phyloP scores from a whole-genome alignment of 2,888 invertebrate species.

The Melieria crassipennis region DNA sequence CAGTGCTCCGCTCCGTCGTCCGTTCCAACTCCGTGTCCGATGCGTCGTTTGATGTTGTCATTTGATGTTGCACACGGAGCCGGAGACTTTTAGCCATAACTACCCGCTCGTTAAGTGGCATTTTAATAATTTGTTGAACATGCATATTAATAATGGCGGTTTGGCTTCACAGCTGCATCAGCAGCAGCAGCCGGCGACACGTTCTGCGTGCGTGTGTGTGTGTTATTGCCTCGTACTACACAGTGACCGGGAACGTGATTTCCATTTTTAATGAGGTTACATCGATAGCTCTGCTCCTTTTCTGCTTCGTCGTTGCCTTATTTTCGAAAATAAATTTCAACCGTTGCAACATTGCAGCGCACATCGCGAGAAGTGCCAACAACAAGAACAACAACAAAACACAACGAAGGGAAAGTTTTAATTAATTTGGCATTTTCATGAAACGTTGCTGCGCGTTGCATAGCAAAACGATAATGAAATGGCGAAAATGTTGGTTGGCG shows the following conservation, averaged over 20 bases:
- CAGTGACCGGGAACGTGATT: slow-evolving; percentile 40
- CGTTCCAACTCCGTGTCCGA: too few species aligned
- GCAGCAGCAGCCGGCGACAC: slow-evolving; percentile 2
- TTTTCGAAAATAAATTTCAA: too few species aligned
- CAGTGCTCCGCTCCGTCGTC: neutral
- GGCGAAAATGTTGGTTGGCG: too few species aligned
- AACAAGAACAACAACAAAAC: too few species aligned
- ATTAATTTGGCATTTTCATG: slow-evolving; percentile 24
- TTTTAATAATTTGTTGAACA: slow-evolving; percentile 48
- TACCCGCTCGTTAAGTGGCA: slow-evolving; percentile 26
- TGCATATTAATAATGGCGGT: slow-evolving; percentile 43
- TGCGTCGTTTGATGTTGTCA: too few species aligned
- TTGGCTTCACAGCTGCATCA: slow-evolving; percentile 29
- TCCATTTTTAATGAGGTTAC: slow-evolving; percentile 42
- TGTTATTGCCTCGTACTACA: slow-evolving; percentile 10
- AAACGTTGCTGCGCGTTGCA: neutral
- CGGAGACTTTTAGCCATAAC: too few species aligned
- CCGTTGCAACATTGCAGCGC: too few species aligned
- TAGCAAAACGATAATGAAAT: too few species aligned
- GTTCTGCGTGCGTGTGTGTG: neutral
- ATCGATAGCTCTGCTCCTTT: slow-evolving; percentile 9
- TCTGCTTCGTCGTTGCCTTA: too few species aligned
- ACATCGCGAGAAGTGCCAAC: too few species aligned
- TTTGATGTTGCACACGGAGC: too few species aligned
- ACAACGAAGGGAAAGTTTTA: slow-evolving; percentile 7